Evolutionary conservation across 2,888 invertebrate species (phyloP).

Genomic region (Eristalinus sepulchralis): DNA sequence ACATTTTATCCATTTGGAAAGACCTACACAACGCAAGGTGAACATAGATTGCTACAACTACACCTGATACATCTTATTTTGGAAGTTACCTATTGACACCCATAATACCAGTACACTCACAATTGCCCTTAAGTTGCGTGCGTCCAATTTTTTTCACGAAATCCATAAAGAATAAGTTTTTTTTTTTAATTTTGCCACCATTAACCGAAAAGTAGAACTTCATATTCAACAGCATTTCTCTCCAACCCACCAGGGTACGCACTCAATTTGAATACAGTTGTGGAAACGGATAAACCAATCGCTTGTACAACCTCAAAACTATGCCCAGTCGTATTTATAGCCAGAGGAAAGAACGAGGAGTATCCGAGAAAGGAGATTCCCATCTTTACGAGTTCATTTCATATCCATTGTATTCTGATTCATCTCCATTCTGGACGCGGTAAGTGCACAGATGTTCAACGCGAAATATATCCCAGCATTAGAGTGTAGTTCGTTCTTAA

Average conservation of each 20-base stretch:
- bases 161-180: background rate
- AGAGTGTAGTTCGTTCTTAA: conserved; percentile 21
- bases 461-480: conserved; percentile 4
- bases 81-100: too few relatives aligned
- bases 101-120: too few relatives aligned
- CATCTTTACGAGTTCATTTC: conserved; percentile 68
- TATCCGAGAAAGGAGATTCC: conserved; percentile 41
- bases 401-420: conserved; percentile 45
- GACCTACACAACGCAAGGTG: too few relatives aligned
- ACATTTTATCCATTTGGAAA: too few relatives aligned
- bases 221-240: background rate
- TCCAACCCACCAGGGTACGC: background rate
- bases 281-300: conserved; percentile 3
- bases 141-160: background rate
- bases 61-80: too few relatives aligned
- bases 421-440: conserved; percentile 8
- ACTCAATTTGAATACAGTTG: conserved; percentile 6
- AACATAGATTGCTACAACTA: too few relatives aligned
- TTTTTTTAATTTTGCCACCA: background rate
- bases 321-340: conserved; percentile 21
- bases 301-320: conserved; percentile 14
- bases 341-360: conserved; percentile 20
- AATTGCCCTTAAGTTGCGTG: too few relatives aligned
- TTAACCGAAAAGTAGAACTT: background rate
- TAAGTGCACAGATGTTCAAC: conserved; percentile 53